These are phyloP conservation scores for Cossypha dichroa DNA, from an alignment of 2,797 vertebrate genomes.

Conservation along the genomic window DNA sequence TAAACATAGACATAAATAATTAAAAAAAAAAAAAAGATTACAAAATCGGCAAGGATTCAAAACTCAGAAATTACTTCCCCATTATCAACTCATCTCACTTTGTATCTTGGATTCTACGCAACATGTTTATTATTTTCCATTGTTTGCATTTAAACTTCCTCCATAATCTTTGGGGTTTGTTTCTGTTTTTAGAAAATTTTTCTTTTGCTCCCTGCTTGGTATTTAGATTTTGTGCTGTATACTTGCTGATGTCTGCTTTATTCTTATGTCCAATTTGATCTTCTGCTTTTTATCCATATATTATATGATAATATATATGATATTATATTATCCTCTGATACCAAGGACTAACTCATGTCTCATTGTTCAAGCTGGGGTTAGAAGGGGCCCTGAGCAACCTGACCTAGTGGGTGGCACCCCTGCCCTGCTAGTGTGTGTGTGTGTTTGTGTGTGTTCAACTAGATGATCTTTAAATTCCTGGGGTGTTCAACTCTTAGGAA, in stretches of 20 bases:
- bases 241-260: not conserved
- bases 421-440: rapidly evolving
- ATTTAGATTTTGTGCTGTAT: not conserved
- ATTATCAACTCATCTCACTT: not conserved
- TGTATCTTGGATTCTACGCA: not conserved
- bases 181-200: not conserved
- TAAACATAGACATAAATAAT: not conserved
- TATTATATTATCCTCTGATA: not conserved
- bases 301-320: not conserved
- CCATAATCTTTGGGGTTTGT: not conserved
- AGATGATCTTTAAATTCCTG: not conserved
- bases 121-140: not conserved
- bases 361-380: not conserved
- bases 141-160: not conserved
- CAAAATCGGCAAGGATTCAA: not conserved
- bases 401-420: not conserved
- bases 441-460: too few species aligned
- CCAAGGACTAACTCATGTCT: not conserved
- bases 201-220: not conserved
- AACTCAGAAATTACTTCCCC: not conserved
- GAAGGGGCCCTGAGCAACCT: not conserved
- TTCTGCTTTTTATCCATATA: not conserved
- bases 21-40: not conserved
- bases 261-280: not conserved
- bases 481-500: not conserved